These are phyloP conservation scores for Notarius lentiginosus DNA, from an alignment of 2,113 vertebrate species.

Conservation along the genomic window DNA sequence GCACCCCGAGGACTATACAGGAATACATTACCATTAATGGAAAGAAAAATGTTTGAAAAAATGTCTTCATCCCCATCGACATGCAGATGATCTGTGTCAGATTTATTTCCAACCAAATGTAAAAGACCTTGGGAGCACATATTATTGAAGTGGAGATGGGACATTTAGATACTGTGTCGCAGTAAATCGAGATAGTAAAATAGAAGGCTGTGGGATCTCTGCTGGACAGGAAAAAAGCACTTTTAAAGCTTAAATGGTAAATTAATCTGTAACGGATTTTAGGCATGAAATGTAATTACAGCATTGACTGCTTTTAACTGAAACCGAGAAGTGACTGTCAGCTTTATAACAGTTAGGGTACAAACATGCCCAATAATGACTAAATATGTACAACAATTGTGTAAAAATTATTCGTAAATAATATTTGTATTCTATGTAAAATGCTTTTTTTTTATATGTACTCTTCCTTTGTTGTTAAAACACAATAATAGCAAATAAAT, in stretches of 20 bases:
- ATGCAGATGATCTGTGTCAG: slow-evolving; percentile 18
- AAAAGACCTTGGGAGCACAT: neutral
- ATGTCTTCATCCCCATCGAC: slow-evolving; percentile 37
- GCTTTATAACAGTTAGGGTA: neutral
- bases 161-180: neutral
- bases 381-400: neutral
- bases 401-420: neutral
- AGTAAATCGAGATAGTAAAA: neutral
- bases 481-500: slow-evolving; percentile 17
- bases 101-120: neutral
- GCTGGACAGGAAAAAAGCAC: neutral
- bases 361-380: neutral
- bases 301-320: neutral
- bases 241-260: neutral
- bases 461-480: slow-evolving; percentile 7
- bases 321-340: neutral
- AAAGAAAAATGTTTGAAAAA: slow-evolving; percentile 36
- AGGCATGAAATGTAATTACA: neutral
- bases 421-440: neutral
- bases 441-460: neutral
- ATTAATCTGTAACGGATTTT: neutral
- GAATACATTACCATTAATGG: slow-evolving; percentile 51
- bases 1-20: slow-evolving; percentile 36
- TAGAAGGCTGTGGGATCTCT: neutral
- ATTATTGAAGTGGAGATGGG: neutral